Evolutionary conservation across 2,888 invertebrate species (phyloP).

Genomic region (Archips xylosteana): DNA sequence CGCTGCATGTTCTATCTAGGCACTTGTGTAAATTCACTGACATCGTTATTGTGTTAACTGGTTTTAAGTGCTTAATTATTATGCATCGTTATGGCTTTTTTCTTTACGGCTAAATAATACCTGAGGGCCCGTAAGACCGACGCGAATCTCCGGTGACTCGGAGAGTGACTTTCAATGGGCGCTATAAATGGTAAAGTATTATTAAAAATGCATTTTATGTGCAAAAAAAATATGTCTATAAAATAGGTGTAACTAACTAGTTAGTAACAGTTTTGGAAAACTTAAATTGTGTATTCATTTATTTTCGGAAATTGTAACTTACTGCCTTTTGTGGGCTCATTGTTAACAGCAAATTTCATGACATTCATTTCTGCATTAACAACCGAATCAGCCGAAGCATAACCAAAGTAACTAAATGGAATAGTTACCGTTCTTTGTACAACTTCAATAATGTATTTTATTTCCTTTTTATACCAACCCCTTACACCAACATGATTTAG

Average conservation of each 20-base stretch:
- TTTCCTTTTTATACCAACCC: neutral
- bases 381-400: neutral
- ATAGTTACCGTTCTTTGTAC: neutral
- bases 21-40: conserved; percentile 53
- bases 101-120: conserved; percentile 50
- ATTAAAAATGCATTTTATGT: conserved; percentile 23
- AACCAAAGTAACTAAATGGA: neutral
- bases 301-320: conserved; percentile 1
- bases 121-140: conserved; percentile 39
- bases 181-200: conserved; percentile 48
- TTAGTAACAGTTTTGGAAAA: neutral
- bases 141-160: conserved; percentile 11
- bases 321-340: conserved; percentile 70
- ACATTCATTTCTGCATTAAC: conserved; percentile 4
- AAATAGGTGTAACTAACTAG: neutral
- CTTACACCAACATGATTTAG: neutral
- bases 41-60: conserved; percentile 50
- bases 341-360: conserved; percentile 52
- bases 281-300: neutral
- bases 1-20: conserved; percentile 56
- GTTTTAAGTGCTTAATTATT: conserved; percentile 55
- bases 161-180: conserved; percentile 41
- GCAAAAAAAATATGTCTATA: neutral
- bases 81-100: conserved; percentile 66
- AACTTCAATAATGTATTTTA: neutral